Percentiles rank a stretch among this genome's conserved stretches.
phyloP scores from a whole-genome alignment of 2,888 invertebrate species.

The Troglohyphantes excavatus region DNA sequence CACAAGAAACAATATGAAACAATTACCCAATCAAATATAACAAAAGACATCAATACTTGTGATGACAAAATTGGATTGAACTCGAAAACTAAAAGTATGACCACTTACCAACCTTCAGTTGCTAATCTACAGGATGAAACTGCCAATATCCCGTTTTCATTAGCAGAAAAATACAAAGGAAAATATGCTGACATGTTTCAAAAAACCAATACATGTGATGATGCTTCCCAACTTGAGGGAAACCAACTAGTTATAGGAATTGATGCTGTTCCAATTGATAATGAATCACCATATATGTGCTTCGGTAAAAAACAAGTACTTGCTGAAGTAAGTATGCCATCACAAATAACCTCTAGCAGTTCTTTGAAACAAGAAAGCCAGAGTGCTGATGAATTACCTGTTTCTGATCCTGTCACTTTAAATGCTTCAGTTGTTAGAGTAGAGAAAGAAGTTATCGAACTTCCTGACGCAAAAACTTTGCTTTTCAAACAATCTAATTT shows the following conservation, averaged over 20 bases:
- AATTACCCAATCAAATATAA: not conserved
- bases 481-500: not conserved
- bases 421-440: not conserved
- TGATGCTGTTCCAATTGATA: slow-evolving; percentile 40
- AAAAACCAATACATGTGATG: not conserved
- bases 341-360: not conserved
- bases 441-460: not conserved
- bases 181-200: not conserved
- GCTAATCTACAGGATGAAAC: not conserved
- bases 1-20: not conserved
- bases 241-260: slow-evolving; percentile 19
- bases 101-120: not conserved
- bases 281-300: slow-evolving; percentile 19
- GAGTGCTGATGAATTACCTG: not conserved
- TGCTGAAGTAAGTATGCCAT: slow-evolving; percentile 35
- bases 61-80: not conserved
- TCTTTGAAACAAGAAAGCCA: not conserved
- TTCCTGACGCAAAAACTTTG: not conserved
- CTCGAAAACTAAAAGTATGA: not conserved
- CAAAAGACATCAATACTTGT: not conserved
- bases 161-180: not conserved
- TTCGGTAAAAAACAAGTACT: slow-evolving; percentile 29
- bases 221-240: not conserved
- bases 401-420: not conserved
- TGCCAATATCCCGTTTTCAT: not conserved